These are phyloP conservation scores for Acleris emargana DNA, from an alignment of 2,888 invertebrate genomes.

Conservation along the genomic window DNA sequence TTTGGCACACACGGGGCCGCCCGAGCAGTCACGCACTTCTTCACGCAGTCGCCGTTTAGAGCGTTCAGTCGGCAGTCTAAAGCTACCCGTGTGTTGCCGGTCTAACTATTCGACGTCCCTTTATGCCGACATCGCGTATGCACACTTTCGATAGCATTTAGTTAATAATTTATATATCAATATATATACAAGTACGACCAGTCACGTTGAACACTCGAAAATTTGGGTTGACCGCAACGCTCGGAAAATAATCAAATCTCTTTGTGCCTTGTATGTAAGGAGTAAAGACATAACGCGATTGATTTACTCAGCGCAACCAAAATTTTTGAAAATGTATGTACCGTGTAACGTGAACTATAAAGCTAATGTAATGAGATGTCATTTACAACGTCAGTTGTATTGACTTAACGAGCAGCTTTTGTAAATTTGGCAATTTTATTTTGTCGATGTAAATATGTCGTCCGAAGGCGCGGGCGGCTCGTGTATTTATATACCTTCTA, in stretches of 20 bases:
- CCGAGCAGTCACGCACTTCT: too few relatives aligned
- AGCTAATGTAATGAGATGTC: background rate
- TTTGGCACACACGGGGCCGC: conserved; percentile 22
- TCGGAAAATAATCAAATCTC: conserved; percentile 17
- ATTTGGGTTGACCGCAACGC: conserved; percentile 5
- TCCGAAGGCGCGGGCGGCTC: conserved; percentile 25
- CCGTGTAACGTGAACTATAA: background rate
- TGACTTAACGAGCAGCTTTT: conserved; percentile 35
- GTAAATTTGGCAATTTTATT: conserved; percentile 49
- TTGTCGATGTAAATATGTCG: conserved; percentile 44
- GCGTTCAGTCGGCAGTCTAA: too few relatives aligned
- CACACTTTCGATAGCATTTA: conserved; percentile 56
- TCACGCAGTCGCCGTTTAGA: too few relatives aligned
- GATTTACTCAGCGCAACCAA: background rate
- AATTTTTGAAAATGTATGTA: background rate
- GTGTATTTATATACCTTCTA: conserved; percentile 30
- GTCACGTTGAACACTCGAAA: conserved; percentile 12
- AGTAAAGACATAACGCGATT: conserved; percentile 6
- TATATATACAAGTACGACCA: conserved; percentile 25
- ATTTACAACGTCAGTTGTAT: conserved; percentile 12
- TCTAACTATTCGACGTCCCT: background rate
- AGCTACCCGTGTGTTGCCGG: too few relatives aligned
- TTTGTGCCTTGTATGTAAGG: conserved; percentile 21
- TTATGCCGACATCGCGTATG: conserved; percentile 42
- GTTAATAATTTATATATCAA: conserved; percentile 32